Evolutionary conservation across 2,888 invertebrate genomes (phyloP).

Genomic region (Acanthosepion pharaonis): DNA sequence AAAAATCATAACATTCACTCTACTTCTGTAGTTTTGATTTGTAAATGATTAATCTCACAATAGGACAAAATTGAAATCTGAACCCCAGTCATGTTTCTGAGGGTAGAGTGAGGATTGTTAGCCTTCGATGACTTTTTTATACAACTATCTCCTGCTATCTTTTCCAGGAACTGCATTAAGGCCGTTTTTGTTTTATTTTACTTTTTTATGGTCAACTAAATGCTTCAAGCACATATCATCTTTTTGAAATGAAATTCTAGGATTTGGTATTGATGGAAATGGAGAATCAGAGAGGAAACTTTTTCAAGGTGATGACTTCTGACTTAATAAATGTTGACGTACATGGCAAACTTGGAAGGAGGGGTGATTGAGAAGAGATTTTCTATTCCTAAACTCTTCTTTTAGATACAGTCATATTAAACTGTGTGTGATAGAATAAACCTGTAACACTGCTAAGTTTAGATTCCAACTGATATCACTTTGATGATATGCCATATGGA

Average conservation of each 20-base stretch:
- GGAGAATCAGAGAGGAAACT: background rate
- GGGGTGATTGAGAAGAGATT: background rate
- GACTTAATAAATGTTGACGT: background rate
- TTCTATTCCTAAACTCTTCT: background rate
- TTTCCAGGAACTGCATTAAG: background rate
- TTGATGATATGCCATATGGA: background rate
- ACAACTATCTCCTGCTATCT: background rate
- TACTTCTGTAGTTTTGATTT: background rate
- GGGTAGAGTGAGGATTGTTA: background rate
- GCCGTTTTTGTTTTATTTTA: background rate
- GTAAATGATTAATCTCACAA: background rate
- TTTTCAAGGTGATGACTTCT: background rate
- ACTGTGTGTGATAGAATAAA: background rate
- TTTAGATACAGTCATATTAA: background rate
- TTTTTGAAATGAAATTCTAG: background rate
- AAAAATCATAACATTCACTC: too few relatives aligned
- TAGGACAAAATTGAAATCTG: background rate
- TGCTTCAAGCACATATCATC: conserved; percentile 9
- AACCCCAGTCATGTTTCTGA: background rate
- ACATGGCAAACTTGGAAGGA: background rate
- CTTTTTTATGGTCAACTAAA: background rate
- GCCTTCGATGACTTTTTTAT: background rate
- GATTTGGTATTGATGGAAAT: background rate
- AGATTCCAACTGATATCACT: background rate
- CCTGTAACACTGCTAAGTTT: background rate